Conservation (phyloP, 1,140 invertebrate genomes). For the Dendroctonus valens region DNA sequence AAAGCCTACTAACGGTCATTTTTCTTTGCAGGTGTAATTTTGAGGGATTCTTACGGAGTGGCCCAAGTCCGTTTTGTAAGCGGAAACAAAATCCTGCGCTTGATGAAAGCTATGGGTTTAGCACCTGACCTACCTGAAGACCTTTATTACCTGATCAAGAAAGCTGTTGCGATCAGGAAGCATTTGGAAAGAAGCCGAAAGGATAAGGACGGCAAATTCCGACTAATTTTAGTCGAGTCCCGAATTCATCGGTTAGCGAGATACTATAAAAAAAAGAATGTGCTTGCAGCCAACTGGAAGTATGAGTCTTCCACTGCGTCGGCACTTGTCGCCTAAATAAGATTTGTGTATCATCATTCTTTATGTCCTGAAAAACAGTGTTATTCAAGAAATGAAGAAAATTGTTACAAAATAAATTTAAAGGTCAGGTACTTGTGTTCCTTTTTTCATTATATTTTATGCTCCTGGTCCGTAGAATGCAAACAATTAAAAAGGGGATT, state of each 20-base stretch:
- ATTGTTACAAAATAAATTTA: slow-evolving; percentile 2
- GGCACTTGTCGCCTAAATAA: slow-evolving; percentile 89
- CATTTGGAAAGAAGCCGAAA: slow-evolving; percentile 97
- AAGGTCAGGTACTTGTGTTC: not conserved
- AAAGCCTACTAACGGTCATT: not conserved
- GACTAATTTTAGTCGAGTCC: slow-evolving; percentile 97
- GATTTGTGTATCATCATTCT: not conserved
- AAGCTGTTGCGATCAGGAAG: slow-evolving; percentile 97
- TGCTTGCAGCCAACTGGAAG: slow-evolving; percentile 97
- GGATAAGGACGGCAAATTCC: slow-evolving; percentile 98
- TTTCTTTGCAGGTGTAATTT: slow-evolving; percentile 82
- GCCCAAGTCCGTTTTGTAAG: slow-evolving; percentile 98
- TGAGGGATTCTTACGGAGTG: slow-evolving; percentile 98
- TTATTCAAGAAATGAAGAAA: no score
- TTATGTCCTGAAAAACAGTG: not conserved
- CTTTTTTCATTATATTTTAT: no score
- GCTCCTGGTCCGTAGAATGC: no score
- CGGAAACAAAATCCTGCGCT: slow-evolving; percentile 96
- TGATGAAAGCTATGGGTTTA: slow-evolving; percentile 95
- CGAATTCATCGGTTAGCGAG: slow-evolving; percentile 96
- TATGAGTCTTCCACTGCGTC: slow-evolving; percentile 98
- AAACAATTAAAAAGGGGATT: no score
- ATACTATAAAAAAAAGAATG: slow-evolving; percentile 97
- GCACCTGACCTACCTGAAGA: slow-evolving; percentile 97
- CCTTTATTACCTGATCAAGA: slow-evolving; percentile 98